Percentiles rank a stretch among this genome's conserved stretches.
These are phyloP conservation scores for Podarcis raffonei DNA, from an alignment of 2,113 vertebrate species.

Conservation along the genomic window DNA sequence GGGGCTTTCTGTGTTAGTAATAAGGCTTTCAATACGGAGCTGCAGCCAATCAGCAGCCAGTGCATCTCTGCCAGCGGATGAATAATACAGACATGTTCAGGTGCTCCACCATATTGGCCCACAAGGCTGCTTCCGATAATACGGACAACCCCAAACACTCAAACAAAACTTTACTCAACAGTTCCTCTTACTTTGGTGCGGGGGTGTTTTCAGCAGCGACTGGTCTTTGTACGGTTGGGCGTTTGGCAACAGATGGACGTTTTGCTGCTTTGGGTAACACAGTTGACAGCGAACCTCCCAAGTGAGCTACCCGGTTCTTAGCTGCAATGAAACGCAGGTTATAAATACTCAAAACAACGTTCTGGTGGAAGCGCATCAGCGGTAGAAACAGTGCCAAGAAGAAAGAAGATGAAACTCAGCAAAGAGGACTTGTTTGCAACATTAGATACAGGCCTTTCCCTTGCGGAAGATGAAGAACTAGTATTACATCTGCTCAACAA, in stretches of 20 bases:
- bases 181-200: conserved; percentile 75
- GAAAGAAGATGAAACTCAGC: too few species aligned
- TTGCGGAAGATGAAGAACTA: too few species aligned
- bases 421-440: too few species aligned
- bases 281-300: conserved; percentile 71
- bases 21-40: too few species aligned
- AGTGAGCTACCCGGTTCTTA: conserved; percentile 56
- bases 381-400: too few species aligned
- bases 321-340: conserved; percentile 63
- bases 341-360: background rate
- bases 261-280: conserved; percentile 66
- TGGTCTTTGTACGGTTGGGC: conserved; percentile 61
- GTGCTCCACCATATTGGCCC: background rate
- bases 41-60: too few species aligned
- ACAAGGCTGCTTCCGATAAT: background rate
- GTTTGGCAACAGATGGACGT: conserved; percentile 72
- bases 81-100: too few species aligned
- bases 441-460: too few species aligned
- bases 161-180: background rate
- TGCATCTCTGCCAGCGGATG: too few species aligned
- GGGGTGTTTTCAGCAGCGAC: conserved; percentile 71
- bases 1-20: too few species aligned
- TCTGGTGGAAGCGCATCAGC: too few species aligned
- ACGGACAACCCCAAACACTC: background rate
- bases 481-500: too few species aligned